phyloP scores from a whole-genome alignment of 2,113 vertebrate genomes.

The Podarcis muralis region DNA sequence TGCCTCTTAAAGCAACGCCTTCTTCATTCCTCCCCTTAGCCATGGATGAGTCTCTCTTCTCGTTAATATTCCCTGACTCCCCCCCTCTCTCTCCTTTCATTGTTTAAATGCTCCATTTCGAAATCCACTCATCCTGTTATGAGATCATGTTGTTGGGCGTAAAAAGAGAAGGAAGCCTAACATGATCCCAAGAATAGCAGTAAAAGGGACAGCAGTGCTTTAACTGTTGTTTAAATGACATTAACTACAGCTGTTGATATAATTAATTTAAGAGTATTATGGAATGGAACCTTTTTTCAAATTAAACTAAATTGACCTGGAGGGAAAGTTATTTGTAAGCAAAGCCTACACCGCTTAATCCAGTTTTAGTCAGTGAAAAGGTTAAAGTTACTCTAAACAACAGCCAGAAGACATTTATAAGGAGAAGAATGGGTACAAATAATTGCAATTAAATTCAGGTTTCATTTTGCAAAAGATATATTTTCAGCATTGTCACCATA shows the following conservation, averaged over 20 bases:
- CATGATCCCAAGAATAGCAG: constrained; percentile 30
- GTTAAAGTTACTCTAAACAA: constrained; percentile 16
- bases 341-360: constrained; percentile 41
- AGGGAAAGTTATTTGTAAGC: constrained; percentile 48
- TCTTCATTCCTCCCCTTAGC: constrained; percentile 61
- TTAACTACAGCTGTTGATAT: constrained; percentile 29
- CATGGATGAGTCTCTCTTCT: constrained; percentile 40
- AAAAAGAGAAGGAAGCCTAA: constrained; percentile 51
- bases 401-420: constrained; percentile 5
- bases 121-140: constrained; percentile 54
- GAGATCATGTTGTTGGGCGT: constrained; percentile 57
- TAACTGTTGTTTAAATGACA: constrained; percentile 41
- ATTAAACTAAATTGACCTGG: constrained; percentile 53
- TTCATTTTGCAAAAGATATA: constrained; percentile 48
- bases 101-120: constrained; percentile 63
- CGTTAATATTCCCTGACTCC: constrained; percentile 61
- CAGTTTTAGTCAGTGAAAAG: constrained; percentile 34
- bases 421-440: background rate
- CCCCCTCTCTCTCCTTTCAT: constrained; percentile 37
- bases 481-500: constrained; percentile 41
- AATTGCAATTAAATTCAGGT: constrained; percentile 45
- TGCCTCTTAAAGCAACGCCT: constrained; percentile 57
- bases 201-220: constrained; percentile 32
- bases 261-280: constrained; percentile 64
- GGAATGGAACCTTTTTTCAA: constrained; percentile 44